Evolutionary conservation across 1,140 invertebrate species (phyloP), one percentile per base, ranked within the genome.

Genomic region (Oryctes rhinoceros): DNA sequence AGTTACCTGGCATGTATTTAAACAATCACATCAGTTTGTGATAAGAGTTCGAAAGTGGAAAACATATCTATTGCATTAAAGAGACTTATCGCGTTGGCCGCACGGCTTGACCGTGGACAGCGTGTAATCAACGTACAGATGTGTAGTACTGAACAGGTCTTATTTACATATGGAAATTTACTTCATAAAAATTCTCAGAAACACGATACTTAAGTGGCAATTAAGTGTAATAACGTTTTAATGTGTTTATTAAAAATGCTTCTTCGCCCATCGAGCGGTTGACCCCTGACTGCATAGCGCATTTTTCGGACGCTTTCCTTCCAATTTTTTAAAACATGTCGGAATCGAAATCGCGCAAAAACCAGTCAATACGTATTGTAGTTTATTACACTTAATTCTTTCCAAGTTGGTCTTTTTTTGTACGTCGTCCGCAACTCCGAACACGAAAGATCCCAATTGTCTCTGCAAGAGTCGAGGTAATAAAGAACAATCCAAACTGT

Each of bases 401-500:
- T 37, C 65, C 65, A 71, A 71, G 24, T 71, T 71, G 35, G 35
- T 71, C 65, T 30, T 71, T 44, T 71, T 71, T 71, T 71, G 65
- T 71, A 71, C 65, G 65, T 35, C 35, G 65, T 71, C 65, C 65
- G 65, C 65, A 71, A 71, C 65, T 71, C 13, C 65, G 65, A 71
- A 71, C 65, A 71, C 65, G 65, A 71, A 71, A 71, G 65, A 71
- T 71, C 65, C 65, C 65, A 71, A 71, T 71, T 71, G 65, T 71
- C 65, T 71, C 65, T 37, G 65, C 65, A 71, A 71, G 65, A 71
- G 65, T 71, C 65, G 65, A 71, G 65, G 65, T 71, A 71, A 71
- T 71, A 71, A 71, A 71, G 65, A 71, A 71, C 65, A 71, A 71
- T 71, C 65, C 65, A 71, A 71, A 71, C 80, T 81, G 83, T 81